phyloP scores from a whole-genome alignment of 2,888 invertebrate species.

The Hanleya hanleyi region DNA sequence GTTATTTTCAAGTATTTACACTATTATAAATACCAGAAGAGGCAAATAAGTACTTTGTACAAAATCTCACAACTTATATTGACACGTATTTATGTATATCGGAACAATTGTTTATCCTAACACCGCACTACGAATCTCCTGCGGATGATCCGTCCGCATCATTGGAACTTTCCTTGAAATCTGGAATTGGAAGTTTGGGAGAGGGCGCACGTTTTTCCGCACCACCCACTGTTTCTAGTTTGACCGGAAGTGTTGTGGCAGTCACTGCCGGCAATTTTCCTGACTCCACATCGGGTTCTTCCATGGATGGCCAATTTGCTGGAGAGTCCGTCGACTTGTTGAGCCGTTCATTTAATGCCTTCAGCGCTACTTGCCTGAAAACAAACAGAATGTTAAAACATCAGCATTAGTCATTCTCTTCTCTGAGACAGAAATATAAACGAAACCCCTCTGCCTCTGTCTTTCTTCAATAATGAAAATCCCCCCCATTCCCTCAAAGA shows the following conservation, averaged over 20 bases:
- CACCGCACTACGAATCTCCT: not conserved
- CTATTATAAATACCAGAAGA: too few relatives aligned
- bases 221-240: not conserved
- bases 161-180: slow-evolving; percentile 38
- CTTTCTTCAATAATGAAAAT: too few relatives aligned
- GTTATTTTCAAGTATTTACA: too few relatives aligned
- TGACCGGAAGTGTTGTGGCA: not conserved
- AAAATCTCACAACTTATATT: too few relatives aligned
- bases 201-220: slow-evolving; percentile 20
- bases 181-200: slow-evolving; percentile 37
- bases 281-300: not conserved
- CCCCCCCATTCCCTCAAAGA: too few relatives aligned
- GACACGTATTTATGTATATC: too few relatives aligned
- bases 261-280: slow-evolving; percentile 14
- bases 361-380: slow-evolving; percentile 93
- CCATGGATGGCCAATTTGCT: slow-evolving; percentile 67
- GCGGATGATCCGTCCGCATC: not conserved
- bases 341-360: slow-evolving; percentile 92
- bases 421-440: too few relatives aligned
- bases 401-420: too few relatives aligned
- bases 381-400: not conserved
- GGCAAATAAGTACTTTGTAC: too few relatives aligned
- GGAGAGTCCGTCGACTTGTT: slow-evolving; percentile 59
- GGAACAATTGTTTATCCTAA: not conserved
- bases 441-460: too few relatives aligned